Base-by-base conservation (phyloP, 2,113 vertebrate genomes). In the Zosterops japonicus region DNA sequence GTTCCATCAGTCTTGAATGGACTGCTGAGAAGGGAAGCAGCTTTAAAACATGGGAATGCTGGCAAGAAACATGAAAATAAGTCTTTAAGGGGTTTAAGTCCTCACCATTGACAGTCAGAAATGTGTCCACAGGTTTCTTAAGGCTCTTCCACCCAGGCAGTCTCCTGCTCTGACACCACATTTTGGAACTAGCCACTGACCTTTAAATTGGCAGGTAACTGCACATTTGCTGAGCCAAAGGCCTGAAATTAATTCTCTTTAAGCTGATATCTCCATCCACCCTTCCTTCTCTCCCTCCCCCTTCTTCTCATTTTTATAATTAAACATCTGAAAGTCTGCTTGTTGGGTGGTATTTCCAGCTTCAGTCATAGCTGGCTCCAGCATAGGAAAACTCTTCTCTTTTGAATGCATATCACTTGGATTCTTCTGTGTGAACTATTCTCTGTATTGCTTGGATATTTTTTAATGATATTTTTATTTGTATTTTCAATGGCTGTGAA, bases 311-410 rank as follows among this genome's bases (percentile, higher is more conserved):
- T 88, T 91, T 92, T 93, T 83, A 61, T 84, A 96, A 94, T 90
- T 87, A 94, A 90, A 79, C 80, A 90, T 96, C 55, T 93, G 92
- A 96, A 95, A 95, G 79, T 64, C 64, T 94, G 86, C 76, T 91
- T 74, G 77, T 88, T 93, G 96, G 91, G 87, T 96, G 93, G 89
- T 92, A 96, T 97, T 96, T 95, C 88, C 76, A 96, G 88, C 74
- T 92, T 96, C 94, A 92, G 90, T 94, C 90, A 94, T 70, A 76
- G 83, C 90, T 96, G 96, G 94, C 92, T 92, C 90, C 71, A 86
- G 83, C 67, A 41, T 60, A 95, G 92, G 95, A 97, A 97, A 96
- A 95, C 79, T 94, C 78, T 87, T 52, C 71, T 93, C 84, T 92
- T 95, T 60, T 83, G 80, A 94, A 89, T 42, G 72, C 28, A 53